Evolutionary conservation across 64 coral and sea anemone genomes (phyloP), one percentile per base, ranked within the genome.

Genomic region (Montipora foliosa): DNA sequence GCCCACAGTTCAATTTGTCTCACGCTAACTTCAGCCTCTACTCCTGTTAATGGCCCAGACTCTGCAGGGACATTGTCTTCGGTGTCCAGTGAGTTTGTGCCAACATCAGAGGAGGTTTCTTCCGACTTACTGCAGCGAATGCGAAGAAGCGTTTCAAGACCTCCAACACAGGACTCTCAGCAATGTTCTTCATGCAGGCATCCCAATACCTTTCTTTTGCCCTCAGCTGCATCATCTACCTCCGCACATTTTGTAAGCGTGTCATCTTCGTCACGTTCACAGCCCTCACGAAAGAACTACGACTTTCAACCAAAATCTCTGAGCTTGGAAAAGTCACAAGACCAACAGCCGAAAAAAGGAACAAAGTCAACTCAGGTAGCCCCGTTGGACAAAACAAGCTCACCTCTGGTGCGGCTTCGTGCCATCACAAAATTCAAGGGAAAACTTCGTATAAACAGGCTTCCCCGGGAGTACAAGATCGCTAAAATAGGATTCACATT

Each of bases 401-500:
- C 85, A 20, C 91, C 88, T 12, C n/a, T 86, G 24, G 57, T 93
- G 12, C 90, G 93, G 45, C 75, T 98, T 66, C 79, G 93, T 22
- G 94, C 91, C 10, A 51, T 98, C 9, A 90, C 96, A 15, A 90
- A 88, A 69, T 93, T 87, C 53, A 90, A 87, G 24, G 93, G 87
- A 45, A 81, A 82, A 83, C 83, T 97, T 25, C 92, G 85, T 24
- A 74, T 75, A 24, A 93, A 75, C 5, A 44, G 84, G 8, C 21
- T 90, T 12, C 95, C 88, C 14, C 95, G 87, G 20, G 97, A 98
- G 62, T 98, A 94, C 76, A 95, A 93, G 83, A 94, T 98, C 16
- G 97, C 97, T 13, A 96, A 95, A 49, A 96, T 87, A 3, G 97
- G 97, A 21, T 86, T 95, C 6, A 29, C 94, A 46, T 72, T 98